Percentiles rank a stretch among this genome's conserved stretches.
Conservation (phyloP, 2,797 vertebrate genomes). For the Squalus acanthias region DNA sequence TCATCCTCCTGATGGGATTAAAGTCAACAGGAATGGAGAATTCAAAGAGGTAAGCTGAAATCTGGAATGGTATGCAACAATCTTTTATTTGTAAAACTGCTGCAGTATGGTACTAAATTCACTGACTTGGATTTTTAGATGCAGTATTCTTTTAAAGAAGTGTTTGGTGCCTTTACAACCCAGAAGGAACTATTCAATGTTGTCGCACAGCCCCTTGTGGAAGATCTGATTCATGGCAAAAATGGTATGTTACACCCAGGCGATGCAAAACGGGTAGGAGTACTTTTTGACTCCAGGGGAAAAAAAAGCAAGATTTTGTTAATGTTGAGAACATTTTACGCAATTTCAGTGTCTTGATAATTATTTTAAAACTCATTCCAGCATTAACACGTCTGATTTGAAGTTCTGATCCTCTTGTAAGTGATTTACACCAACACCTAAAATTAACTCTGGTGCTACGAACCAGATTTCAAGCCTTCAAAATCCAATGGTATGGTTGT, state of each 20-base stretch:
- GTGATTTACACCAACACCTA: background rate
- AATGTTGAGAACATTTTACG: background rate
- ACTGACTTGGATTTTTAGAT: conserved; percentile 58
- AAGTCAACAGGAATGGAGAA: conserved; percentile 79
- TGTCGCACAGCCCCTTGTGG: conserved; percentile 81
- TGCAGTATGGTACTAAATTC: background rate
- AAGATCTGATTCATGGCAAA: conserved; percentile 83
- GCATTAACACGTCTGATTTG: background rate
- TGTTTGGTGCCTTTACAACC: conserved; percentile 73
- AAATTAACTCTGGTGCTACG: background rate
- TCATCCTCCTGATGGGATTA: conserved; percentile 80
- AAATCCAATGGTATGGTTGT: background rate
- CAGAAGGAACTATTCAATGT: conserved; percentile 81
- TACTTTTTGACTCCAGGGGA: background rate
- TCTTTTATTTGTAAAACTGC: background rate
- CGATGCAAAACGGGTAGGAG: background rate
- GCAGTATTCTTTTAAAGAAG: conserved; percentile 89
- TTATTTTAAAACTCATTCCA: background rate
- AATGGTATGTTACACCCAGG: conserved; percentile 67
- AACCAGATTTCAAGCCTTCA: background rate
- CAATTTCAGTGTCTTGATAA: background rate
- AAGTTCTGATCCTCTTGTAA: background rate
- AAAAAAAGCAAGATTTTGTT: background rate
- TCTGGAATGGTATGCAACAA: background rate
- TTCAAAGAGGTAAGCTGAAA: conserved; percentile 76